phyloP scores from a whole-genome alignment of 2,888 invertebrate genomes.

The Drosophila paramelanica region DNA sequence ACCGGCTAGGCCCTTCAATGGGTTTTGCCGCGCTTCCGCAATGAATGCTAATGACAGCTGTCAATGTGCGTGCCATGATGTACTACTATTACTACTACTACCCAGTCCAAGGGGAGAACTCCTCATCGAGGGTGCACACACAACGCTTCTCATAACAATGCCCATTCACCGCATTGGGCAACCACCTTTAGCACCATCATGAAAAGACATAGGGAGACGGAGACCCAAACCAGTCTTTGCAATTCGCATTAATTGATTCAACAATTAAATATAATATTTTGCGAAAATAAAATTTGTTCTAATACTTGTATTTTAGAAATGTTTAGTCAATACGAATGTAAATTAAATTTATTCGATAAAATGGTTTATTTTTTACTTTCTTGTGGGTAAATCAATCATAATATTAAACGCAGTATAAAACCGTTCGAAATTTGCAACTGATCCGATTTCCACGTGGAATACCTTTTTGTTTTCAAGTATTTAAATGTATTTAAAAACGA shows the following conservation, averaged over 20 bases:
- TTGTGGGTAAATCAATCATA: too few relatives aligned
- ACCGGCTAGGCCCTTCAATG: slow-evolving; percentile 44
- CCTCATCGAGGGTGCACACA: slow-evolving; percentile 39
- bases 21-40: slow-evolving; percentile 72
- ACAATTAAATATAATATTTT: neutral
- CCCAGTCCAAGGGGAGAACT: slow-evolving; percentile 11
- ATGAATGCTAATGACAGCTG: slow-evolving; percentile 81
- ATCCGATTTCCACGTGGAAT: neutral
- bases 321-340: neutral
- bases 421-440: neutral
- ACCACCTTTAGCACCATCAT: slow-evolving; percentile 32
- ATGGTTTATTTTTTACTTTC: too few relatives aligned
- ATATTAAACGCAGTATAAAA: too few relatives aligned
- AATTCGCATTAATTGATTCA: slow-evolving; percentile 7
- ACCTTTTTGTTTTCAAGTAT: neutral
- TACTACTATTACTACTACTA: slow-evolving; percentile 51
- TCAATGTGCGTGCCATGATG: slow-evolving; percentile 77
- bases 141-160: slow-evolving; percentile 15
- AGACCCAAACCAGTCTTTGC: slow-evolving; percentile 5
- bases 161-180: slow-evolving; percentile 23
- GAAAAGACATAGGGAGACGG: neutral
- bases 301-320: neutral
- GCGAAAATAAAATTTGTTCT: too few relatives aligned
- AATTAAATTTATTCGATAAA: too few relatives aligned
- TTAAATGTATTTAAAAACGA: neutral